Percentiles rank a stretch among this genome's conserved stretches.
Conservation (phyloP, 1,140 invertebrate species). For the Harpegnathos saltator region DNA sequence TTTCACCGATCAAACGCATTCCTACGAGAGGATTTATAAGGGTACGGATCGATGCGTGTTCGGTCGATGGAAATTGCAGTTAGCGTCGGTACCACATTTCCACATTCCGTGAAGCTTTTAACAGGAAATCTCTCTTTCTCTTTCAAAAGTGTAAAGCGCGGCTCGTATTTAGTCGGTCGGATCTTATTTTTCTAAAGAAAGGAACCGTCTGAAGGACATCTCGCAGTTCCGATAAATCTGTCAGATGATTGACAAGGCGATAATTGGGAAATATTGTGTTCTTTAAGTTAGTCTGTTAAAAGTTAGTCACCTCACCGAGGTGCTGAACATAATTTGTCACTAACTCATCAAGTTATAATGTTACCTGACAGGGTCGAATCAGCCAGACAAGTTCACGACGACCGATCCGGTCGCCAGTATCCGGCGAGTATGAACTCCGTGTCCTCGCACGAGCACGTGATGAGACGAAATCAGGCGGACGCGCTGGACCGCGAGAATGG, state of each 20-base stretch:
- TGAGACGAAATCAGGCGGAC: constrained; percentile 80
- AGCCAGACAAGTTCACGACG: constrained; percentile 74
- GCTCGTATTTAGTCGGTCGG: too few species aligned
- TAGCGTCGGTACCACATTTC: not conserved
- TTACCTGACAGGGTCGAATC: constrained; percentile 71
- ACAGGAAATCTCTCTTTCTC: not conserved
- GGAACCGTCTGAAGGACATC: not conserved
- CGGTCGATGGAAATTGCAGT: constrained; percentile 7
- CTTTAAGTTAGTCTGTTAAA: too few species aligned
- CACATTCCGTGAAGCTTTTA: not conserved
- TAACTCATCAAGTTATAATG: constrained; percentile 11
- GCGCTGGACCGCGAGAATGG: constrained; percentile 78
- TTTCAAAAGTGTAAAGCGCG: too few species aligned
- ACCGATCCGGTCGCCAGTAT: constrained; percentile 69
- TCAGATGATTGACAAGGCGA: not conserved
- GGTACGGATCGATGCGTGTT: not conserved
- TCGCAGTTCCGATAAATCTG: not conserved
- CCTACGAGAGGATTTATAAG: constrained; percentile 42
- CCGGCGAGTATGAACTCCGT: constrained; percentile 60
- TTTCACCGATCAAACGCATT: constrained; percentile 52
- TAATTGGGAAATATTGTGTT: not conserved
- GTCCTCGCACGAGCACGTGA: constrained; percentile 76
- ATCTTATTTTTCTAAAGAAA: not conserved
- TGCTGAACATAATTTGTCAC: not conserved
- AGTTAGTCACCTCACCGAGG: too few species aligned